Evolutionary conservation across 2,113 vertebrate genomes (phyloP).

Genomic region (Fregata magnificens): DNA sequence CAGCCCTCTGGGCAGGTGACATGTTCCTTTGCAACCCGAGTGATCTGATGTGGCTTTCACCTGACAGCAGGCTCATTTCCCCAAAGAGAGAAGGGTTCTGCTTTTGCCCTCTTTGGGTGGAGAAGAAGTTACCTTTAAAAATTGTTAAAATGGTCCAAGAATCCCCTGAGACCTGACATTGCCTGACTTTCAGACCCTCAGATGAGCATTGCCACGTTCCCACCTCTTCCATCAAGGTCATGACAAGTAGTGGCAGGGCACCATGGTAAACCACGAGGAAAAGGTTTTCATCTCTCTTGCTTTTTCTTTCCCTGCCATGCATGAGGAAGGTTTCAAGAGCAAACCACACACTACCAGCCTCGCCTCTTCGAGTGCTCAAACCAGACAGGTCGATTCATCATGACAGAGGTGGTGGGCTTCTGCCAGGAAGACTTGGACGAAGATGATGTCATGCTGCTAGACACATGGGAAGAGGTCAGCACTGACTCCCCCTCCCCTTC

Average conservation of each 20-base stretch:
- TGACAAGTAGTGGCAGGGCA: background rate
- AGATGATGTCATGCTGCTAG: constrained; percentile 90
- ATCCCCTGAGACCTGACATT: background rate
- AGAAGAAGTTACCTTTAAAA: background rate
- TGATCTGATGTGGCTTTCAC: background rate
- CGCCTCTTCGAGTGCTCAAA: constrained; percentile 93
- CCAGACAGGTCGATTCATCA: constrained; percentile 84
- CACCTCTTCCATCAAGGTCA: background rate
- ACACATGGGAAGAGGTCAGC: constrained; percentile 92
- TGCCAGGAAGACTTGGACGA: constrained; percentile 88
- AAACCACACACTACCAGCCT: constrained; percentile 72
- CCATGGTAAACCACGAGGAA: background rate
- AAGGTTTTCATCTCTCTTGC: background rate
- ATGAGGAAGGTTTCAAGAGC: constrained; percentile 77
- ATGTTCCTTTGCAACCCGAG: background rate
- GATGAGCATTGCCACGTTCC: background rate
- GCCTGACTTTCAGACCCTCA: background rate
- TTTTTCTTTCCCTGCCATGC: background rate
- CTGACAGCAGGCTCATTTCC: background rate
- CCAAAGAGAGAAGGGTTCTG: background rate
- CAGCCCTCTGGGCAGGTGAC: background rate
- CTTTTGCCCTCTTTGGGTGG: background rate
- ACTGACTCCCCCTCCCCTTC: background rate
- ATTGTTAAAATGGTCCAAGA: background rate
- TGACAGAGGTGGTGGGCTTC: constrained; percentile 85